Evolutionary conservation across 1,140 invertebrate species (phyloP).

Genomic region (Mamestra configurata): DNA sequence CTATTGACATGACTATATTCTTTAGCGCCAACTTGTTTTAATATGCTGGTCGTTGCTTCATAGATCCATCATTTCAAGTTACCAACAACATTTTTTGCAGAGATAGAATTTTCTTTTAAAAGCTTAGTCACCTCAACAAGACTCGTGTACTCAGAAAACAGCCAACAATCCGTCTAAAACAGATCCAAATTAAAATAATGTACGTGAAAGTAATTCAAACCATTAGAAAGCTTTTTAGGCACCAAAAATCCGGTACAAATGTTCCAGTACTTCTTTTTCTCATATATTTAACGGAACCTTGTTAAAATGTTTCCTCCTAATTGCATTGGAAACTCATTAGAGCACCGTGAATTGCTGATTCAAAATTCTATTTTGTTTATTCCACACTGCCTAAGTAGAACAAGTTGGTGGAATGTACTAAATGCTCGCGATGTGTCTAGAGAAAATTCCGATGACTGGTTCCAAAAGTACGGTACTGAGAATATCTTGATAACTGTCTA

Average conservation of each 20-base stretch:
- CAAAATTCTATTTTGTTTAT: conserved; percentile 75
- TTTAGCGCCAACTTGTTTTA: not conserved
- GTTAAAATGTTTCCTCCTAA: conserved; percentile 64
- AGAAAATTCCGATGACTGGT: conserved; percentile 24
- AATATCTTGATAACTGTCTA: conserved; percentile 26
- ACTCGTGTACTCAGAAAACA: too few relatives aligned
- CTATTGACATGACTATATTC: conserved; percentile 13
- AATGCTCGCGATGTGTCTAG: conserved; percentile 60
- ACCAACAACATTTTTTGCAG: not conserved
- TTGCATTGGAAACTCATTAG: conserved; percentile 79
- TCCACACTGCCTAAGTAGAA: conserved; percentile 65
- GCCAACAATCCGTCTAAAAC: too few relatives aligned
- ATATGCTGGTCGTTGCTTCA: not conserved
- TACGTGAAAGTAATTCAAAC: not conserved
- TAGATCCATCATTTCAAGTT: not conserved
- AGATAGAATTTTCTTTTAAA: not conserved
- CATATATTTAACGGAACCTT: conserved; percentile 45
- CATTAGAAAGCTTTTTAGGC: not conserved
- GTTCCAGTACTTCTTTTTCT: conserved; percentile 26
- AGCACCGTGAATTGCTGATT: conserved; percentile 74
- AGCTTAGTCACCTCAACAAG: not conserved
- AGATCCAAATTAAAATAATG: too few relatives aligned
- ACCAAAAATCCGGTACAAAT: conserved; percentile 16
- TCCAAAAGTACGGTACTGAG: not conserved
- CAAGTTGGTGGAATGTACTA: conserved; percentile 62